Conservation (phyloP, 2,113 vertebrate genomes). For the Perccottus glenii region DNA sequence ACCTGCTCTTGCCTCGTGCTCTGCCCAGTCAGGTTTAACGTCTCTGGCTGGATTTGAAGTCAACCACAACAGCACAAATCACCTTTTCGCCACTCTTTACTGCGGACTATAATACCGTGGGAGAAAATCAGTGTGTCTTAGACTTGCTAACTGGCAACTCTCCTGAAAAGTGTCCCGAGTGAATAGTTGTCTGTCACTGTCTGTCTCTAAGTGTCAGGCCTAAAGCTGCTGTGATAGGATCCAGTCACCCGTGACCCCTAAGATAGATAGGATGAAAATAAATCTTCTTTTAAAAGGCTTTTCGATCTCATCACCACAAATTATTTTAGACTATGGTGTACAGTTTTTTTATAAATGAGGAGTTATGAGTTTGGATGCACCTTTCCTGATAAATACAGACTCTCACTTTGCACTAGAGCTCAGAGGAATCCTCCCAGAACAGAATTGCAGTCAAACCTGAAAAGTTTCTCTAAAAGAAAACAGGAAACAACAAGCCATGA, state of each 20-base stretch:
- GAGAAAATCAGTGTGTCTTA: neutral
- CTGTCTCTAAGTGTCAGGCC: too few relatives aligned
- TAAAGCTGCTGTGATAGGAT: too few relatives aligned
- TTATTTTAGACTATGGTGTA: too few relatives aligned
- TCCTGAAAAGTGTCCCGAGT: too few relatives aligned
- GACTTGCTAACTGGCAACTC: too few relatives aligned
- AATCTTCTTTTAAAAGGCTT: too few relatives aligned
- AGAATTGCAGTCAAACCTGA: conserved; percentile 56
- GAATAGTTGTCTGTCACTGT: too few relatives aligned
- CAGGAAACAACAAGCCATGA: conserved; percentile 31
- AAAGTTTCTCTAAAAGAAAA: conserved; percentile 46
- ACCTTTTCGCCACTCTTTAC: conserved; percentile 3
- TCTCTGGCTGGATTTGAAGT: conserved; percentile 44
- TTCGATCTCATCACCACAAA: too few relatives aligned
- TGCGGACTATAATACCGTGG: neutral
- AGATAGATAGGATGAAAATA: too few relatives aligned
- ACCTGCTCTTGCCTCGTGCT: conserved; percentile 64
- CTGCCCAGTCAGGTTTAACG: conserved; percentile 67
- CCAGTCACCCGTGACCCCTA: too few relatives aligned
- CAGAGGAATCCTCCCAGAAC: conserved; percentile 35
- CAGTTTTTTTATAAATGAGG: too few relatives aligned
- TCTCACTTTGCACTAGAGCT: conserved; percentile 8
- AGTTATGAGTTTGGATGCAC: neutral
- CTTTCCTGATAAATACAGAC: neutral
- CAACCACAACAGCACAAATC: conserved; percentile 30